Evolutionary conservation across 2,888 invertebrate species (phyloP).

Genomic region (Hydrotaea diabolus): DNA sequence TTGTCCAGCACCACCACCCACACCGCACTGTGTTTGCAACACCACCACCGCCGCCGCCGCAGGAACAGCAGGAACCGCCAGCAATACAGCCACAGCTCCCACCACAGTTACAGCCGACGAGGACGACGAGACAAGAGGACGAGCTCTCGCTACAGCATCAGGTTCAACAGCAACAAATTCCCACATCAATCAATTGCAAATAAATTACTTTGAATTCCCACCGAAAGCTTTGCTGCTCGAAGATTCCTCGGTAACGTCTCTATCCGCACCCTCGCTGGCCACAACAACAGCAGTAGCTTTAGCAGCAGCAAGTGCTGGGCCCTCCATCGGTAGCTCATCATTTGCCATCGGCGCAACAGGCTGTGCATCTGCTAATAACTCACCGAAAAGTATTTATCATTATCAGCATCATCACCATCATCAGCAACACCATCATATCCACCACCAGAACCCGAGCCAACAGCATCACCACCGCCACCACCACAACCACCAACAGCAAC

Average conservation of each 20-base stretch:
- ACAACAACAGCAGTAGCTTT: conserved; percentile 67
- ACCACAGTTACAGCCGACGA: conserved; percentile 62
- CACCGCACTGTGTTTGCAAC: conserved; percentile 70
- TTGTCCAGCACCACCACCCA: conserved; percentile 77
- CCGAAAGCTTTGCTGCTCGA: conserved; percentile 67
- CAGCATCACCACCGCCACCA: conserved; percentile 57
- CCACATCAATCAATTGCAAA: conserved; percentile 74
- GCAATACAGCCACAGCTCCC: conserved; percentile 73
- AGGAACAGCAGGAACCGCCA: conserved; percentile 71
- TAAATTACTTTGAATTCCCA: conserved; percentile 77
- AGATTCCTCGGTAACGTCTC: conserved; percentile 69
- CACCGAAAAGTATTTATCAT: conserved; percentile 68
- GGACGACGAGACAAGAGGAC: conserved; percentile 31
- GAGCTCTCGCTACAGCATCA: conserved; percentile 15
- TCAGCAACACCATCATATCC: conserved; percentile 54
- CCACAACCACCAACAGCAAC: conserved; percentile 61
- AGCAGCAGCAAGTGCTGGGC: conserved; percentile 54
- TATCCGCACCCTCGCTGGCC: conserved; percentile 74
- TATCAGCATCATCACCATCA: conserved; percentile 63
- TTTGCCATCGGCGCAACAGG: conserved; percentile 70
- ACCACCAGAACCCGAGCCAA: no score
- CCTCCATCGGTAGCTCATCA: conserved; percentile 53
- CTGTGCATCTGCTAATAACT: conserved; percentile 70
- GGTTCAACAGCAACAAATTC: conserved; percentile 69
- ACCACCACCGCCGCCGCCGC: conserved; percentile 33